Evolutionary conservation across 2,113 vertebrate genomes (phyloP).

Genomic region (Pelusios castaneus): DNA sequence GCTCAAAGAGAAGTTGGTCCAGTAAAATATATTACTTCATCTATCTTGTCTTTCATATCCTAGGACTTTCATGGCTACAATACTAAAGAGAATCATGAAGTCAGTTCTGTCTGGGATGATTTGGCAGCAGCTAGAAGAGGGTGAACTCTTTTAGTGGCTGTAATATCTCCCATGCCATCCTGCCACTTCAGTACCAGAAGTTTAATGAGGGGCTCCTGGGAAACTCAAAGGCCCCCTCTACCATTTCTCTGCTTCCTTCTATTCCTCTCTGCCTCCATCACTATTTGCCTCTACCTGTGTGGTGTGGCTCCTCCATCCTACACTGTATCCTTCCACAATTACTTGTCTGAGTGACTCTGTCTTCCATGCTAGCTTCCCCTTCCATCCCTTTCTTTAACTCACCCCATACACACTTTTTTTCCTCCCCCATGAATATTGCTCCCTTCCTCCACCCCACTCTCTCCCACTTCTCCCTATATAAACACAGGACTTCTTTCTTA

Average conservation of each 20-base stretch:
- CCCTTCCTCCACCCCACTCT: background rate
- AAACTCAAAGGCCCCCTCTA: background rate
- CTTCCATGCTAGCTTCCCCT: background rate
- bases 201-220: background rate
- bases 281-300: background rate
- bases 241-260: background rate
- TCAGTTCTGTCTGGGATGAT: background rate
- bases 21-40: too few species aligned
- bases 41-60: too few species aligned
- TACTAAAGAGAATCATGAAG: too few species aligned
- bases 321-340: background rate
- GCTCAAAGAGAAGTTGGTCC: too few species aligned
- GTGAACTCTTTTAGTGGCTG: background rate
- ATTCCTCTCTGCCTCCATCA: background rate
- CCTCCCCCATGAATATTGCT: too few species aligned
- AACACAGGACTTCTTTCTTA: background rate
- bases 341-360: background rate
- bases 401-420: background rate
- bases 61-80: too few species aligned
- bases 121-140: background rate
- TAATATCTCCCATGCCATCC: background rate
- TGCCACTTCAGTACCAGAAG: background rate
- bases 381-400: background rate
- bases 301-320: background rate
- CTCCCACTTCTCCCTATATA: background rate